Evolutionary conservation across 2,113 vertebrate genomes (phyloP).

Genomic region (Galbula dea): DNA sequence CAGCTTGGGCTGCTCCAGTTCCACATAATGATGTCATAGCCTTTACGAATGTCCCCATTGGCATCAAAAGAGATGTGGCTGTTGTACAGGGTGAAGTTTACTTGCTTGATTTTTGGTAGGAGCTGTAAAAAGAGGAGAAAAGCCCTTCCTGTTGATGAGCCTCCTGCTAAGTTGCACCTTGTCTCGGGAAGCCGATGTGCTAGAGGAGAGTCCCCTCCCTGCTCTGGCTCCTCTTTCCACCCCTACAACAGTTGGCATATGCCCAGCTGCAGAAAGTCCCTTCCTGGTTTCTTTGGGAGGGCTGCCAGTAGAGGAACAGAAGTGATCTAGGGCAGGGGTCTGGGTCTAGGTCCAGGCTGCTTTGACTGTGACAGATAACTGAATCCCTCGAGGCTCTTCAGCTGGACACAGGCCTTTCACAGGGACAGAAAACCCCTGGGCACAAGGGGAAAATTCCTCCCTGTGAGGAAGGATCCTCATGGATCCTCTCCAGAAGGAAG

Average conservation of each 20-base stretch:
- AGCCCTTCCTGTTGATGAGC: accelerated
- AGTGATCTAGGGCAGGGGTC: neutral
- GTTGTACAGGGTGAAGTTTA: conserved; percentile 78
- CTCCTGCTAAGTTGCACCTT: neutral
- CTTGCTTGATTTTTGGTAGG: conserved; percentile 66
- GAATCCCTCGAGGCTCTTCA: neutral
- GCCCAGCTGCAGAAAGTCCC: neutral
- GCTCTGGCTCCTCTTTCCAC: neutral
- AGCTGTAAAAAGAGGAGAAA: conserved; percentile 46
- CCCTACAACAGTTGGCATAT: neutral
- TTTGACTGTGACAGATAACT: neutral
- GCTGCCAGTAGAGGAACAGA: neutral
- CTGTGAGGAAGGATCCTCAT: neutral
- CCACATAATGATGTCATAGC: conserved; percentile 78
- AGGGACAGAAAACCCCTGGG: neutral
- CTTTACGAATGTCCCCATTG: conserved; percentile 67
- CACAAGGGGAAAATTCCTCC: neutral
- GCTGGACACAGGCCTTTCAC: neutral
- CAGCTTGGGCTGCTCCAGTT: conserved; percentile 48
- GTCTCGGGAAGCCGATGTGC: neutral
- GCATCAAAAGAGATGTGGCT: conserved; percentile 74
- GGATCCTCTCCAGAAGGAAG: neutral
- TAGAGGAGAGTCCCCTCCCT: neutral
- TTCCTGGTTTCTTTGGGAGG: neutral
- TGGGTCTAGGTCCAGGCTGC: neutral